Percentiles rank a stretch among this genome's conserved stretches.
These are phyloP conservation scores for Seriola dumerili DNA, from an alignment of 2,113 vertebrate genomes.

Conservation along the genomic window DNA sequence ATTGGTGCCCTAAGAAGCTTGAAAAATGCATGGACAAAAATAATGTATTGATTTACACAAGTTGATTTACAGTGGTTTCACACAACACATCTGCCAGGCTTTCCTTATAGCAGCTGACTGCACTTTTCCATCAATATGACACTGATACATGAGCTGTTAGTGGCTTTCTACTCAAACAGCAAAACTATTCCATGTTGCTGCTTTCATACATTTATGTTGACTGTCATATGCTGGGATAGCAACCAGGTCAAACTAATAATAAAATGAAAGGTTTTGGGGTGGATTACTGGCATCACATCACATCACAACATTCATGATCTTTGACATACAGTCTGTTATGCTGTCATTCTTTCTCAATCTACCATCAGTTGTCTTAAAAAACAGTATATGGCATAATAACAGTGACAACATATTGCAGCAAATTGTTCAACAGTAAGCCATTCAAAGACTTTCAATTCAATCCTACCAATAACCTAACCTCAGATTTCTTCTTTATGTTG, in stretches of 20 bases:
- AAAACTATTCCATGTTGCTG: conserved; percentile 10
- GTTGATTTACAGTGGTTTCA: conserved; percentile 36
- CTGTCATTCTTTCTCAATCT: too few relatives aligned
- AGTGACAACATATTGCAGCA: background rate
- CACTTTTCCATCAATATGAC: background rate
- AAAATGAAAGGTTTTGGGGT: too few relatives aligned
- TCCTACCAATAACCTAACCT: too few relatives aligned
- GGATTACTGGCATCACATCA: too few relatives aligned
- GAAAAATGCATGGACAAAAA: conserved; percentile 32
- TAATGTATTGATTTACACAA: conserved; percentile 29
- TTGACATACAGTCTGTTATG: too few relatives aligned
- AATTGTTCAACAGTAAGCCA: background rate
- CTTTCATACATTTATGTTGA: background rate
- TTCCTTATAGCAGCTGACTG: background rate
- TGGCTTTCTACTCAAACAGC: conserved; percentile 7
- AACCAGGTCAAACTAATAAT: background rate
- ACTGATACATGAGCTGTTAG: background rate
- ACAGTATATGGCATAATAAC: background rate
- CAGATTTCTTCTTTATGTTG: too few relatives aligned
- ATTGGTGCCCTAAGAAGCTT: background rate
- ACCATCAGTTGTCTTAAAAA: background rate
- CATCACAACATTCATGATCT: too few relatives aligned
- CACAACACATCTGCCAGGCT: conserved; percentile 11
- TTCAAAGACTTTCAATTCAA: too few relatives aligned
- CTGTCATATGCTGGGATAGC: too few relatives aligned